Evolutionary conservation across 2,113 vertebrate species (phyloP).

Genomic region (Microtus ochrogaster): DNA sequence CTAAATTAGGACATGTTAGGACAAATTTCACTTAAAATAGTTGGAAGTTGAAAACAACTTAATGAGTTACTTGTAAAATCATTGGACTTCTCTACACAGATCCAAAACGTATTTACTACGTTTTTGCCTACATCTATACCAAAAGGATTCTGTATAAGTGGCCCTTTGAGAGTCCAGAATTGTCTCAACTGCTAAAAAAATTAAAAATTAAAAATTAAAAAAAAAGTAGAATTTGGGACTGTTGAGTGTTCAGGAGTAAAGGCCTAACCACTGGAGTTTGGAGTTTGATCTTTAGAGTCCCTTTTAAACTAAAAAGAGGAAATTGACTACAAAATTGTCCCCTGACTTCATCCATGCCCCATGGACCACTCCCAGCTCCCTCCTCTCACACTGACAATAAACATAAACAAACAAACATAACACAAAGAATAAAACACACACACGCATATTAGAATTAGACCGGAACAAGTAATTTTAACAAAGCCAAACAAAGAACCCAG

Average conservation of each 20-base stretch:
- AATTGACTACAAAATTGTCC: background rate
- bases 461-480: constrained; percentile 64
- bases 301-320: background rate
- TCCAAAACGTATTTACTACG: background rate
- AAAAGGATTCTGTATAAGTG: background rate
- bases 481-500: constrained; percentile 43
- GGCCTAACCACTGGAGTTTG: too few species aligned
- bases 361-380: background rate
- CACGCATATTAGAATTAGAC: background rate
- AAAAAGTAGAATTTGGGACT: constrained; percentile 24
- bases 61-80: constrained; percentile 22
- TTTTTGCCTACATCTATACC: background rate
- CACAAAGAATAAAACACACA: background rate
- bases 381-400: background rate
- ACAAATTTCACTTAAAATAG: constrained; percentile 58
- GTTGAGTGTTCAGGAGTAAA: background rate
- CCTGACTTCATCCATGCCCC: background rate
- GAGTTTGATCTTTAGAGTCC: background rate
- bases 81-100: constrained; percentile 27
- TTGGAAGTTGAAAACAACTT: background rate
- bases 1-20: constrained; percentile 2
- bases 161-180: constrained; percentile 27
- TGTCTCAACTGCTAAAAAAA: constrained; percentile 35
- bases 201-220: constrained; percentile 29
- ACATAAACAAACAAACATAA: background rate